Conservation (phyloP, 2,113 vertebrate genomes). For the Rhinolophus sinicus region DNA sequence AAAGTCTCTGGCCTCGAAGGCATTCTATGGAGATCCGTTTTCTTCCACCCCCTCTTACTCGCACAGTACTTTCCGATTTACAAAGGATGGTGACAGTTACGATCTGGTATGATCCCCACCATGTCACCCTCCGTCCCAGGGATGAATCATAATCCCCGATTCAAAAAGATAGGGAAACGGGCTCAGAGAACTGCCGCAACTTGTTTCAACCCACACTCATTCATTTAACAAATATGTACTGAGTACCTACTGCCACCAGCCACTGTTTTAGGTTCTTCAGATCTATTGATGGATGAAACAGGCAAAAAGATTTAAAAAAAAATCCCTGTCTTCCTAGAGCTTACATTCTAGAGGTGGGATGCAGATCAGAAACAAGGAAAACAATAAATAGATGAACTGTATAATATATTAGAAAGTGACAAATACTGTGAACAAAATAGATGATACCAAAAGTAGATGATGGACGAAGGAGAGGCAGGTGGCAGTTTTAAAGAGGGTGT, state of each 20-base stretch:
- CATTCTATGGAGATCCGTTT: neutral
- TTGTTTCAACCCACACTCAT: neutral
- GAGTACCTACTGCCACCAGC: neutral
- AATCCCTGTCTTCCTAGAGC: neutral
- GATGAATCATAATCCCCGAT: neutral
- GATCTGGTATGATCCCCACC: neutral
- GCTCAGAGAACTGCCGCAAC: neutral
- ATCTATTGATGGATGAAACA: too few species aligned
- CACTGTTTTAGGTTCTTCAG: neutral
- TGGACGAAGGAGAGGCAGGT: neutral
- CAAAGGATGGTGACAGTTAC: neutral
- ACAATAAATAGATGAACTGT: neutral
- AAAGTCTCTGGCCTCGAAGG: neutral
- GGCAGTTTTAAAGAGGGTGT: neutral
- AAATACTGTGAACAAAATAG: neutral
- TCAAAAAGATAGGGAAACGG: neutral
- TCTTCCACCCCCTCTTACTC: neutral
- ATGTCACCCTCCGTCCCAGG: rapidly evolving
- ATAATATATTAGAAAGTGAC: neutral
- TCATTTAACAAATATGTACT: neutral
- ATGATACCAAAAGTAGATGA: neutral
- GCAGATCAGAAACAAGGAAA: neutral
- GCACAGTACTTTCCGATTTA: neutral
- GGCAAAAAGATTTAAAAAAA: neutral
- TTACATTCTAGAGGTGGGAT: neutral